phyloP scores from a whole-genome alignment of 2,113 vertebrate genomes.

The Benitochromis conjunctus region DNA sequence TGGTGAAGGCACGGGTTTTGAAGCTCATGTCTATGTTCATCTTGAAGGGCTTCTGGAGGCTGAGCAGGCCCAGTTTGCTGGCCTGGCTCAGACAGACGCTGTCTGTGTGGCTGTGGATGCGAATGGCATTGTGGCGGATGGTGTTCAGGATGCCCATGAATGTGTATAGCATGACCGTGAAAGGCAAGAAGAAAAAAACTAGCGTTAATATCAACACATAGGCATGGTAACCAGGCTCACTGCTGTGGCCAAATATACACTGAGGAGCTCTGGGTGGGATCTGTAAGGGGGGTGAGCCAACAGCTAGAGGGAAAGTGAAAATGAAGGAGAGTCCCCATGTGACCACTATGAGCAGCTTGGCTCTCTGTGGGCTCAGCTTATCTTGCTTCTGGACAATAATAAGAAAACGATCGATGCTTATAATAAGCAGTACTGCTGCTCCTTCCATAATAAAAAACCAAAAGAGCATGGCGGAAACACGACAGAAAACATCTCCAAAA shows the following conservation, averaged over 20 bases:
- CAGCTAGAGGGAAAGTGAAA: conserved; percentile 86
- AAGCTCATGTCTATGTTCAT: conserved; percentile 99
- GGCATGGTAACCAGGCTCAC: conserved; percentile 80
- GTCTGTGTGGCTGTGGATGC: conserved; percentile 93
- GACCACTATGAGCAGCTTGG: conserved; percentile 87
- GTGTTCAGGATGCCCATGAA: conserved; percentile 96
- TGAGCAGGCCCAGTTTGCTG: conserved; percentile 94
- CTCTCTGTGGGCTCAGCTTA: conserved; percentile 89
- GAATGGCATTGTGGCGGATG: conserved; percentile 91
- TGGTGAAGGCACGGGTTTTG: conserved; percentile 99
- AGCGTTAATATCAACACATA: conserved; percentile 87
- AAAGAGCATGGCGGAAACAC: conserved; percentile 93
- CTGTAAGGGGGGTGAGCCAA: conserved; percentile 85
- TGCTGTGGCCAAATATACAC: conserved; percentile 91
- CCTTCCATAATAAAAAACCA: conserved; percentile 95
- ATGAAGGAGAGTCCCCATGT: conserved; percentile 87
- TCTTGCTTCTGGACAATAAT: conserved; percentile 98
- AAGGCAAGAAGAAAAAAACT: conserved; percentile 91
- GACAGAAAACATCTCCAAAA: conserved; percentile 89
- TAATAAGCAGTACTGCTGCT: conserved; percentile 91
- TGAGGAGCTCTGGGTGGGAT: conserved; percentile 89
- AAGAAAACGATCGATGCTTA: conserved; percentile 95
- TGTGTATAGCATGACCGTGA: conserved; percentile 90
- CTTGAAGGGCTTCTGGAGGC: conserved; percentile 92
- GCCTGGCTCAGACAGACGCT: conserved; percentile 94